Evolutionary conservation across 64 coral and sea anemone genomes (phyloP), one percentile per base, ranked within the genome.

Genomic region (Montipora efflorescens): DNA sequence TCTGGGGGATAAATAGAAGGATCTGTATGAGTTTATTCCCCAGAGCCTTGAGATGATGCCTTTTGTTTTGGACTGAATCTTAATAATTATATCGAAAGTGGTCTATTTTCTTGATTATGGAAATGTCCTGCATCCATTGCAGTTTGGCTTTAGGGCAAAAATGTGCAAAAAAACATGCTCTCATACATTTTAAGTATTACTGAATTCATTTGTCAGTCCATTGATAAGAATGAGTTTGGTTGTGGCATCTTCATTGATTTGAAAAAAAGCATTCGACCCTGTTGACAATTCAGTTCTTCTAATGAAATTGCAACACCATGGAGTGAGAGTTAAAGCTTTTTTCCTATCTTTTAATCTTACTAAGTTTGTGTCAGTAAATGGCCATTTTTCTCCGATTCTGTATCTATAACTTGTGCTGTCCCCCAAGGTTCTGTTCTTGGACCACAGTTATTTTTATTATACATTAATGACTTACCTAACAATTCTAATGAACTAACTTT

Each of bases 141-240:
- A 85, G 57, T 66, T 67, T 85, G 82, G 64, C 2, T 87, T 85
- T 47, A 67, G 82, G 82, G 21, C 16, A 85, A 21, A 85, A 85
- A 13, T 19, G 13, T 19, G 66, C 58, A 43, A 59, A 57, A 14
- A 2, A 18, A 4, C 59, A 66, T 57, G 58, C 59, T 4, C 82
- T 85, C n/a, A 85, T 85, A 20, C 36, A 36, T 36, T 36, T 36
- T 36, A 36, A n/a, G 7, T 64, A 85, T 85, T 66, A n/a, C 57
- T 20, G 82, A 85, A 85, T 20, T 20, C 13, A 84, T 84, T 59
- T 55, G 5, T 7, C 57, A 84, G 3, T 61, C 81, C 13, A 84
- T 84, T 61, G 81, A 84, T 43, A 84, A 84, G 25, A 59, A 84
- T 25, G 81, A 84, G n/a, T 84, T 57, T 84, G 81, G 81, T 55